Percentiles rank a stretch among this genome's conserved stretches.
Evolutionary conservation across 2,797 vertebrate genomes (phyloP).

Genomic region (Diplodus puntazzo): DNA sequence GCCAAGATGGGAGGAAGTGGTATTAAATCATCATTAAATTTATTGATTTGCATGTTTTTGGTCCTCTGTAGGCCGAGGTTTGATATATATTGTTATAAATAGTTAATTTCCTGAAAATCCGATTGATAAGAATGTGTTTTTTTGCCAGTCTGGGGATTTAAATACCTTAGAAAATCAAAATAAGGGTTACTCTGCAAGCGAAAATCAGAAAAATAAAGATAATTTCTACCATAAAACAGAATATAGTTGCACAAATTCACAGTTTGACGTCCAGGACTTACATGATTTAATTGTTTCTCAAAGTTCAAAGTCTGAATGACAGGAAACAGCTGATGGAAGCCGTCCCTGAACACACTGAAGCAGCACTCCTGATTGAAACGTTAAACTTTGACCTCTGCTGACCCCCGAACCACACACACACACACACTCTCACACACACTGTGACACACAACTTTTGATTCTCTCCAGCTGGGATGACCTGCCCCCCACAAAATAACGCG

Average conservation of each 20-base stretch:
- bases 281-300: background rate
- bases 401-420: slow-evolving; percentile 50
- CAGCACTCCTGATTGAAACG: slow-evolving; percentile 63
- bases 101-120: background rate
- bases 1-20: no score
- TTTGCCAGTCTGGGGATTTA: no score
- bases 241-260: background rate
- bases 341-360: slow-evolving; percentile 23
- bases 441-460: slow-evolving; percentile 31
- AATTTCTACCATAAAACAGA: background rate
- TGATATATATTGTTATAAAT: background rate
- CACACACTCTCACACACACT: background rate
- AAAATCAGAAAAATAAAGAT: no score
- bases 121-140: background rate
- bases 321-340: slow-evolving; percentile 52
- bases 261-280: background rate
- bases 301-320: slow-evolving; percentile 28
- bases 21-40: background rate
- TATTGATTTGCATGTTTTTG: background rate
- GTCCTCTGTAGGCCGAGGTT: no score
- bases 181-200: no score
- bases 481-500: slow-evolving; percentile 17
- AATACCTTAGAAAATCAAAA: background rate
- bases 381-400: slow-evolving; percentile 68
- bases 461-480: slow-evolving; percentile 39